A percentile compares a stretch with the other conserved stretches of the same genome.
Conservation (phyloP, 2,797 vertebrate species). For the Channallabes apus region DNA sequence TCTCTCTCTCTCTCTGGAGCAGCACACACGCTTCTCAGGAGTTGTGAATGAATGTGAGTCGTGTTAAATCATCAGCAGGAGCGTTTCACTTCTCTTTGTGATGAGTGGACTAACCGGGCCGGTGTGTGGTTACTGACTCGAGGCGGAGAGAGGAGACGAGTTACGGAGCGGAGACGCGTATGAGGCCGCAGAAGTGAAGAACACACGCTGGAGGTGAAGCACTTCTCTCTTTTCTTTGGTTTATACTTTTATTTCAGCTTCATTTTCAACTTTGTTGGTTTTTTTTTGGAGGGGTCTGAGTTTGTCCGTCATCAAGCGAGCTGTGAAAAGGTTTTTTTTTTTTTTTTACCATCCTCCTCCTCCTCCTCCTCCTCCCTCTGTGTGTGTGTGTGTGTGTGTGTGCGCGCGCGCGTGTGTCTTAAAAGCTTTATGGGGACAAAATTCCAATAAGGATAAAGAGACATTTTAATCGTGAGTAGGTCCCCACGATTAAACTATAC, state of each 20-base stretch:
- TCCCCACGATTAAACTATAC: not conserved
- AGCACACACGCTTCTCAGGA: not conserved
- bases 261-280: not conserved
- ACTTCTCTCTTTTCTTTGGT: not conserved
- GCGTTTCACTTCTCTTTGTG: not conserved
- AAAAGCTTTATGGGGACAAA: not conserved
- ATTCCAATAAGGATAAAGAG: not conserved
- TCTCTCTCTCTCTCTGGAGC: not conserved
- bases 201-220: slow-evolving; percentile 1
- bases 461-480: not conserved
- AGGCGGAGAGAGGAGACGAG: not conserved
- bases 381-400: too few species aligned
- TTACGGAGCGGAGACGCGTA: not conserved
- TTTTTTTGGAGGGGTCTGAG: not conserved
- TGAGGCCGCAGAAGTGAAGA: slow-evolving; percentile 33
- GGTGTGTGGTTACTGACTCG: slow-evolving; percentile 6
- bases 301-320: not conserved
- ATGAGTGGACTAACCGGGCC: slow-evolving; percentile 3
- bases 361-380: not conserved
- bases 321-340: not conserved
- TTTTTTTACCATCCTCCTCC: not conserved
- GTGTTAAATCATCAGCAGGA: not conserved
- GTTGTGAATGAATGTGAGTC: not conserved
- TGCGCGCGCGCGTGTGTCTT: not conserved
- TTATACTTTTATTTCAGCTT: not conserved